These are phyloP conservation scores for Oreocharis arfaki DNA, from an alignment of 2,113 vertebrate genomes.

Conservation along the genomic window DNA sequence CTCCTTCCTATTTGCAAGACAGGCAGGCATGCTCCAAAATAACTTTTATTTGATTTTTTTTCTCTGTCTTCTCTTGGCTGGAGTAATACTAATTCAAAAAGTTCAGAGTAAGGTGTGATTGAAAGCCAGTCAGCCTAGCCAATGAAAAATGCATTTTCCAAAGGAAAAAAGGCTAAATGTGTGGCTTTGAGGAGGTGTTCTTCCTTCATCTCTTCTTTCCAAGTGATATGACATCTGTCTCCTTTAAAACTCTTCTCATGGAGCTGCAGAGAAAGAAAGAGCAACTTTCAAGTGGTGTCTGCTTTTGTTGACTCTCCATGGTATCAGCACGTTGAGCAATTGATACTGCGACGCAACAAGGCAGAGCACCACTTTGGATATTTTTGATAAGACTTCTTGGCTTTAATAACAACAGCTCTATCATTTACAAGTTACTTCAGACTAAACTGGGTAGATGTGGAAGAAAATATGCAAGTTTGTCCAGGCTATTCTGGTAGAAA, in stretches of 20 bases:
- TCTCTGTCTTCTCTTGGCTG: background rate
- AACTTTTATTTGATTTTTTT: background rate
- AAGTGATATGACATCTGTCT: background rate
- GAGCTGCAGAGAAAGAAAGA: background rate
- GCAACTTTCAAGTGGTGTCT: background rate
- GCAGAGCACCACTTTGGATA: background rate
- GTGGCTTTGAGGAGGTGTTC: background rate
- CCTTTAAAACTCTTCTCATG: background rate
- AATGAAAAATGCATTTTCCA: background rate
- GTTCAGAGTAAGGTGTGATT: background rate
- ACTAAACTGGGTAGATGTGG: background rate
- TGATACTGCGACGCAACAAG: background rate
- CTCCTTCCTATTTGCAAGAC: background rate
- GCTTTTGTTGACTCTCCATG: background rate
- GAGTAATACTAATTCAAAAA: background rate
- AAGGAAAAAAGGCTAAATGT: background rate
- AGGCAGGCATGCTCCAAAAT: background rate
- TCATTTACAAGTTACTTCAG: background rate
- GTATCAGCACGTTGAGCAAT: accelerated
- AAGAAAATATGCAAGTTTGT: background rate
- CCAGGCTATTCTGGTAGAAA: background rate
- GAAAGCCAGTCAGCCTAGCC: background rate
- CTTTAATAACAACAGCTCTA: background rate
- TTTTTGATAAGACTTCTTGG: background rate
- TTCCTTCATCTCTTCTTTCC: background rate